A percentile compares a stretch with the other conserved stretches of the same genome.
These are phyloP conservation scores for Coreoperca whiteheadi DNA, from an alignment of 2,113 vertebrate genomes.

Conservation along the genomic window DNA sequence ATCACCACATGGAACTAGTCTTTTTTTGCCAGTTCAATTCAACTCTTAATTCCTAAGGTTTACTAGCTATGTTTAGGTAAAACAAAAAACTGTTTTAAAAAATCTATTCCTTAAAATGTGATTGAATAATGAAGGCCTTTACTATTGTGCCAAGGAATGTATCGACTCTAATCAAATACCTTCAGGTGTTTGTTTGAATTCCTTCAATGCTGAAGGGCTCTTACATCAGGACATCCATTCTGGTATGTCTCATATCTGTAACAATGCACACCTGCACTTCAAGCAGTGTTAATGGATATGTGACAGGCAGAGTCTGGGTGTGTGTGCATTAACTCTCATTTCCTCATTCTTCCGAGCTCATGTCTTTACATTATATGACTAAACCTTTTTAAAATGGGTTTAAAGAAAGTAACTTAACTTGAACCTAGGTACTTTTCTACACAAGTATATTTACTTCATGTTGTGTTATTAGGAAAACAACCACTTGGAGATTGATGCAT, in stretches of 20 bases:
- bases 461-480: no score
- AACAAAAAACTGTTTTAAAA: neutral
- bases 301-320: neutral
- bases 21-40: neutral
- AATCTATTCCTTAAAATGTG: neutral
- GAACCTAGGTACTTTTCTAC: no score
- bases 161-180: no score
- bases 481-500: neutral
- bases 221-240: conserved; percentile 20
- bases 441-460: no score
- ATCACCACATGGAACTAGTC: neutral
- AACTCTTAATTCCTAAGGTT: neutral
- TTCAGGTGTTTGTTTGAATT: conserved; percentile 1
- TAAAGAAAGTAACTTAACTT: no score
- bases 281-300: neutral
- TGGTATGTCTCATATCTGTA: conserved; percentile 41
- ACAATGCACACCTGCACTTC: conserved; percentile 34
- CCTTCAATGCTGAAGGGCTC: conserved; percentile 21
- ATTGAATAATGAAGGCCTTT: neutral
- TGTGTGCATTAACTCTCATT: neutral
- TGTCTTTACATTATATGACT: neutral
- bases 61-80: neutral
- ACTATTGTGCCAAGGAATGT: conserved; percentile 1
- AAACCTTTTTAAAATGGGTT: no score
- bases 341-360: neutral